phyloP scores from a whole-genome alignment of 1,140 invertebrate genomes.

The Helicoverpa zea region DNA sequence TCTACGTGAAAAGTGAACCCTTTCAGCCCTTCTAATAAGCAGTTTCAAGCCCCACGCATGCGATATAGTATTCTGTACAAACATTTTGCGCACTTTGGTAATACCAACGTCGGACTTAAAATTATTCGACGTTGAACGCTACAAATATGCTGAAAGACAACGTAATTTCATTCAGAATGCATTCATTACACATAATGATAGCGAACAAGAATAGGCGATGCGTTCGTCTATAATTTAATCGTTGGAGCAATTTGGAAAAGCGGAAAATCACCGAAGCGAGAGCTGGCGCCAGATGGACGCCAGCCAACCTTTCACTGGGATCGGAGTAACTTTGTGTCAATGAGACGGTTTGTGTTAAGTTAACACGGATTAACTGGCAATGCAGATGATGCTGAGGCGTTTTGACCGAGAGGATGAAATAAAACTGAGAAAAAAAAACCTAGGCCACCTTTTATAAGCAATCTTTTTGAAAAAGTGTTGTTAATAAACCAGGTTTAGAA shows the following conservation, averaged over 20 bases:
- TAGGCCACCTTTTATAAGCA: too few relatives aligned
- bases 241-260: constrained; percentile 57
- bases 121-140: too few relatives aligned
- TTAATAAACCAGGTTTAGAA: too few relatives aligned
- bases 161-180: background rate
- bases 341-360: background rate
- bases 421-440: too few relatives aligned
- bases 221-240: constrained; percentile 57
- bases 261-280: constrained; percentile 69
- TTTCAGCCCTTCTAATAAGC: too few relatives aligned
- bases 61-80: too few relatives aligned
- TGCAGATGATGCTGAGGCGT: background rate
- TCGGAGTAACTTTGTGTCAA: background rate
- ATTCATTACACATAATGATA: constrained; percentile 3
- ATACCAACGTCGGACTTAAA: too few relatives aligned
- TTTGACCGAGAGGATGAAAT: background rate
- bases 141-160: too few relatives aligned
- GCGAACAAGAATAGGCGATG: constrained; percentile 51
- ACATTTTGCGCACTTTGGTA: too few relatives aligned
- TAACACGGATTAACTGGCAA: background rate
- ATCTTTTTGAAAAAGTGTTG: too few relatives aligned
- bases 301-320: constrained; percentile 59
- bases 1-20: too few relatives aligned
- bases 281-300: constrained; percentile 70
- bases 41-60: too few relatives aligned